Percentiles rank a stretch among this genome's conserved stretches.
Conservation (phyloP, 2,113 vertebrate genomes). For the Lanius ludovicianus region DNA sequence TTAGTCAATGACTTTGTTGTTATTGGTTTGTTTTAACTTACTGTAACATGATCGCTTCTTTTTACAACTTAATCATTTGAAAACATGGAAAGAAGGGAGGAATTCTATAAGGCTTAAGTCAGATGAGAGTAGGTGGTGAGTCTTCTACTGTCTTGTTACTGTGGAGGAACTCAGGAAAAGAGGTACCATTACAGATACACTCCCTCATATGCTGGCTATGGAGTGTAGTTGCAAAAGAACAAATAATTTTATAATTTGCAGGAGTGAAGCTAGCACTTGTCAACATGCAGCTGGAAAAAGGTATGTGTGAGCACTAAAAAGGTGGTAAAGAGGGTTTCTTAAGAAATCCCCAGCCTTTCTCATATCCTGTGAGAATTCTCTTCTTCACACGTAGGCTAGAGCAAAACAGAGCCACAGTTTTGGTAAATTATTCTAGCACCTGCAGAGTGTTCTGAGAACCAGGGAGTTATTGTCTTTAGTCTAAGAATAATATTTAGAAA, state of each 20-base stretch:
- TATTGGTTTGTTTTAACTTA: neutral
- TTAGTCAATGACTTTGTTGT: neutral
- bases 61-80: neutral
- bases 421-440: too few relatives aligned
- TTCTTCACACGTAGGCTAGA: too few relatives aligned
- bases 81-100: neutral
- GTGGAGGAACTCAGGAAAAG: neutral
- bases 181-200: neutral
- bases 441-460: too few relatives aligned
- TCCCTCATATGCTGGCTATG: neutral
- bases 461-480: too few relatives aligned
- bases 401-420: too few relatives aligned
- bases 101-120: neutral
- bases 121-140: neutral
- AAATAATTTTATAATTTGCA: neutral
- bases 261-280: neutral
- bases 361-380: too few relatives aligned
- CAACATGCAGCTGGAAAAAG: neutral
- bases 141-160: neutral
- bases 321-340: too few relatives aligned
- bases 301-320: too few relatives aligned
- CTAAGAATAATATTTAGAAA: too few relatives aligned
- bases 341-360: too few relatives aligned
- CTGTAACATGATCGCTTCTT: neutral
- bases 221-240: neutral